Evolutionary conservation across 2,888 invertebrate genomes (phyloP), one percentile per base, ranked within the genome.

Genomic region (Lithophane socia): DNA sequence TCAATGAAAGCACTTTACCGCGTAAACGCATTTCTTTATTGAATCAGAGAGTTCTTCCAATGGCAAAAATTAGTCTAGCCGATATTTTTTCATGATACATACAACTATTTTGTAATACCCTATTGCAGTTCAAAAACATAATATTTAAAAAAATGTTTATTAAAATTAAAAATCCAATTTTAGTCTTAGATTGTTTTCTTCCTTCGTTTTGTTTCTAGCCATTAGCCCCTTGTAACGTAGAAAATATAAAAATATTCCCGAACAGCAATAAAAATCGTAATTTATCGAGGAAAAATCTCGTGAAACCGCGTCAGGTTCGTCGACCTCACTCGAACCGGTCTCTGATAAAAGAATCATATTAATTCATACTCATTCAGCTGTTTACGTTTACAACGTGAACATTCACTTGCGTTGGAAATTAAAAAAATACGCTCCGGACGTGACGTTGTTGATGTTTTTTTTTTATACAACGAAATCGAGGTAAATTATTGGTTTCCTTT

Each of bases 291-390:
- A 49, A 90, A 87, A 87, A 87, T 90, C 88, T 91, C 89, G 85
- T 87, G 52, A 77, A 79, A 60, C 69, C 63, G 73, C 82, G 84
- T 84, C 88, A 70, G 87, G 93, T 92, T 93, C 93, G 83, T 81
- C 88, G 93, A 94, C 93, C 94, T 85, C 90, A 83, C 86, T 91
- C 92, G 94, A 90, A 91, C 92, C 90, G 91, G 86, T 87, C 85
- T 90, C 89, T 89, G 92, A 93, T 94, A 93, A 93, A 94, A 93
- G 90, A 94, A 94, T 93, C 90, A 93, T 92, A 92, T 93, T 92
- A 93, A 93, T 91, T 93, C 90, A 90, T 91, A 88, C 90, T 89
- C 89, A 80, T 85, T 83, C 88, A 86, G 86, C 90, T 89, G 91
- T 88, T 90, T 88, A 89, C 88, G 77, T 84, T 86, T 87, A 86